Percentiles rank a stretch among this genome's conserved stretches.
Conservation (phyloP, 2,113 vertebrate genomes). For the Dromiciops gliroides region DNA sequence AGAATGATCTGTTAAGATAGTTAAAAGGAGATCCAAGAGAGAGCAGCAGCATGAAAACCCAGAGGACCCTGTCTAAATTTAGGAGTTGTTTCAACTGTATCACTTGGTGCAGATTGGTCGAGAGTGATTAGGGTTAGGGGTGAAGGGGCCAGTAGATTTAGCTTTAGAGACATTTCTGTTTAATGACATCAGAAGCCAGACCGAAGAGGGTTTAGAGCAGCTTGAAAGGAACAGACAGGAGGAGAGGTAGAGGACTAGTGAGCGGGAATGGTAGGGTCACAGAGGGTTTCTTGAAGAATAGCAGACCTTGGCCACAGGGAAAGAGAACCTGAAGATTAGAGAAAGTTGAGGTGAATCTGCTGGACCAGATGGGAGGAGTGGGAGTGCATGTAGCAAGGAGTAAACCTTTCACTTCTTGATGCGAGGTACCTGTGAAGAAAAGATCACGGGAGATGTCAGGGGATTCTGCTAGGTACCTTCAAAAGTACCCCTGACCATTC, state of each 20-base stretch:
- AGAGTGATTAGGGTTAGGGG: background rate
- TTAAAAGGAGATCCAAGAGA: background rate
- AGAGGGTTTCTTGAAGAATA: background rate
- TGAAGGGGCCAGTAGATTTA: background rate
- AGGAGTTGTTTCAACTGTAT: background rate
- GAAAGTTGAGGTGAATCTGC: background rate
- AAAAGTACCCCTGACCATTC: background rate
- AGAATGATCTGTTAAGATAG: background rate
- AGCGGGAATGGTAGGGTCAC: background rate
- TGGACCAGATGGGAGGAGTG: background rate
- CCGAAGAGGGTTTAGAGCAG: background rate
- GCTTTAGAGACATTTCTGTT: background rate
- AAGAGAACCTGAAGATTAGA: background rate
- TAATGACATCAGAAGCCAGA: background rate
- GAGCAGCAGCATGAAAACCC: background rate
- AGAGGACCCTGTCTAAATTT: background rate
- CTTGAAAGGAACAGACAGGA: background rate
- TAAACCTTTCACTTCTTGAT: background rate
- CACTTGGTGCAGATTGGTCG: background rate
- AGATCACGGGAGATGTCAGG: background rate
- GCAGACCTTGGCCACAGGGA: background rate
- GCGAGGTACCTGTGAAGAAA: background rate
- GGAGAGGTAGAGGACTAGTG: background rate
- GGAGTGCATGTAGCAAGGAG: background rate
- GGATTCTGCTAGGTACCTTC: background rate